Conservation (phyloP, 1,140 invertebrate species). For the Drosophila azteca region DNA sequence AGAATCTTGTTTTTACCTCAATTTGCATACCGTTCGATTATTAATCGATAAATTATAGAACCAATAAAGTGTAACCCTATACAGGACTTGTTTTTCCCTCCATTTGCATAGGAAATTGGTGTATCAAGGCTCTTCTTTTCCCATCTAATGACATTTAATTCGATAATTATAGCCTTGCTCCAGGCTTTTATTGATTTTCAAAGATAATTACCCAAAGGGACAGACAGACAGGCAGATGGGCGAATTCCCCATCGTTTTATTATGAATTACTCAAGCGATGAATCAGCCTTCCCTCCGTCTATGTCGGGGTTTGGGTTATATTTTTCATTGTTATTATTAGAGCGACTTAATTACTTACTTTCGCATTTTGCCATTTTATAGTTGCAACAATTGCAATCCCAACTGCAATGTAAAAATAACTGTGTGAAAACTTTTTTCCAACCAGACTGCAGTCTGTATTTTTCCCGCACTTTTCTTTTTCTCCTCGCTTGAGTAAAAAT, state of each 20-base stretch:
- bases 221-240: neutral
- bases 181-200: conserved; percentile 14
- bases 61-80: too few relatives aligned
- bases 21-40: too few relatives aligned
- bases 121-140: neutral
- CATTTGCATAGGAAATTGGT: conserved; percentile 23
- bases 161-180: conserved; percentile 16
- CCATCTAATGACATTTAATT: conserved; percentile 33
- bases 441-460: neutral
- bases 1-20: too few relatives aligned
- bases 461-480: conserved; percentile 9
- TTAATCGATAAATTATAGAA: too few relatives aligned
- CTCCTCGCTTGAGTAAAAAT: neutral
- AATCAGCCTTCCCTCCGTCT: neutral
- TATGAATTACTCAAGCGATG: conserved; percentile 30
- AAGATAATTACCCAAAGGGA: conserved; percentile 1
- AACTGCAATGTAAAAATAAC: too few relatives aligned
- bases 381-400: neutral
- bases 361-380: conserved; percentile 32
- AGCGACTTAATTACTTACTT: conserved; percentile 41
- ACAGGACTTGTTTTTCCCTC: conserved; percentile 9
- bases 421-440: conserved; percentile 25
- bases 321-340: conserved; percentile 31
- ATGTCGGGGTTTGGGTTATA: conserved; percentile 6
- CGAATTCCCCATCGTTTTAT: conserved; percentile 10